Base-by-base conservation (phyloP, 2,888 invertebrate species). In the Troides helena region DNA sequence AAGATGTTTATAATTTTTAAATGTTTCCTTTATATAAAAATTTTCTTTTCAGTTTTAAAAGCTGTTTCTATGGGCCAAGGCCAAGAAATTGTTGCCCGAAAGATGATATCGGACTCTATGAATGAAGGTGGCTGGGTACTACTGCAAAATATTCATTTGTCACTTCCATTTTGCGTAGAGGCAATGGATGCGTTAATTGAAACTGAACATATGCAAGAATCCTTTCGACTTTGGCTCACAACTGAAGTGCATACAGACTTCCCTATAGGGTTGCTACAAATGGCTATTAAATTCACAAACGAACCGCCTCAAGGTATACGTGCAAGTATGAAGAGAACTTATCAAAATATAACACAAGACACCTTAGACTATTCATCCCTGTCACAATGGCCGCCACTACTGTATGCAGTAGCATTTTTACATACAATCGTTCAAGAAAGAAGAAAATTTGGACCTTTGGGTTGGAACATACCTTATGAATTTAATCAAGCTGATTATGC, bases 1-100 rank as follows among this genome's bases (percentile, higher is more conserved):
- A 46, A 39, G 5, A 53, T 57, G 23, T 43, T 53, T 53, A 14
- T 6, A 6, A 18, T 14, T 6, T n/a, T 14, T 12, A 53, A 14
- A 14, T 53, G 6, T 46, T 43, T 43, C 30, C 43, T 18, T n/a
- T n/a, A 39, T 17, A 57, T 57, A 50, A 1, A 17, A 46, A n/a
- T 4, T 39, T 30, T 12, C 60, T 65, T 67, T 30, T 69, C 86
- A 97, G 97, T 93, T 70, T 84, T 97, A 18, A 96, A 96, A 82
- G 95, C 97, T 0, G 98, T 99, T 7, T 99, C 99, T 8, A 99
- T 99, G 99, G 99, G 99, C 3, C 99, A 99, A 94, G 99, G 99
- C 0, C 99, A 99, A 92, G 99, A 96, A 80, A 93, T 93, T 72
- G 97, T 97, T 72, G 98, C 98, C 0, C 94, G 98, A 39, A 95